phyloP scores from a whole-genome alignment of 2,797 vertebrate genomes.

The Falco rusticolus region DNA sequence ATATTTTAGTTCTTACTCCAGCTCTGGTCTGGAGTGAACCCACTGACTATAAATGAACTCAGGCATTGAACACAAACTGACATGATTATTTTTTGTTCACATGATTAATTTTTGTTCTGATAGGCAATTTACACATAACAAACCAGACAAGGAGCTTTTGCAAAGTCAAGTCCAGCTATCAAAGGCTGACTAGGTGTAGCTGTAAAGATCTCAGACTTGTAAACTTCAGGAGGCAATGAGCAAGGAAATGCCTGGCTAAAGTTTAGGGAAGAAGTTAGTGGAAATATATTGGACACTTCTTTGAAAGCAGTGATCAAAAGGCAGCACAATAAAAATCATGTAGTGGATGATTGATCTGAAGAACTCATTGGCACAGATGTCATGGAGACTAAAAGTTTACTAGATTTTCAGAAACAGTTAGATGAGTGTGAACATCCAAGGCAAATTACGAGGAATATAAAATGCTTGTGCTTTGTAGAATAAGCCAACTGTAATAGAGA shows the following conservation, averaged over 20 bases:
- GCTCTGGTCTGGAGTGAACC: not conserved
- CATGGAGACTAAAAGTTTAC: constrained; percentile 15
- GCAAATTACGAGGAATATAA: constrained; percentile 1
- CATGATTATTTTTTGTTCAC: not conserved
- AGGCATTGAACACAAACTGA: not conserved
- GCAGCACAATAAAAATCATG: not conserved
- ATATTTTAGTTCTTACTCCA: not conserved
- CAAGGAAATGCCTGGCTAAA: not conserved
- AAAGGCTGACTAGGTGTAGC: not conserved
- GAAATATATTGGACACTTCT: not conserved
- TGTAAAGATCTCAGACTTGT: not conserved
- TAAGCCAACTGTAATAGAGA: constrained; percentile 24
- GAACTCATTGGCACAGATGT: constrained; percentile 20
- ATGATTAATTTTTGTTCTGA: not conserved
- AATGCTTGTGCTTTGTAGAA: constrained; percentile 27
- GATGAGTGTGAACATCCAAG: not conserved
- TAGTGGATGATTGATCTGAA: constrained; percentile 7
- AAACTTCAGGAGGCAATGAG: not conserved
- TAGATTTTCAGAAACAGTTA: constrained; percentile 25
- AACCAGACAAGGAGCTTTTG: not conserved
- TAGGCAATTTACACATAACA: not conserved
- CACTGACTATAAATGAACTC: not conserved
- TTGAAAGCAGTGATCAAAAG: constrained; percentile 34
- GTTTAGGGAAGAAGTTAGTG: not conserved
- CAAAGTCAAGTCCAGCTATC: not conserved